Percentiles rank a stretch among this genome's conserved stretches.
phyloP scores from a whole-genome alignment of 2,888 invertebrate genomes.

The Neocrepidodera transversa region DNA sequence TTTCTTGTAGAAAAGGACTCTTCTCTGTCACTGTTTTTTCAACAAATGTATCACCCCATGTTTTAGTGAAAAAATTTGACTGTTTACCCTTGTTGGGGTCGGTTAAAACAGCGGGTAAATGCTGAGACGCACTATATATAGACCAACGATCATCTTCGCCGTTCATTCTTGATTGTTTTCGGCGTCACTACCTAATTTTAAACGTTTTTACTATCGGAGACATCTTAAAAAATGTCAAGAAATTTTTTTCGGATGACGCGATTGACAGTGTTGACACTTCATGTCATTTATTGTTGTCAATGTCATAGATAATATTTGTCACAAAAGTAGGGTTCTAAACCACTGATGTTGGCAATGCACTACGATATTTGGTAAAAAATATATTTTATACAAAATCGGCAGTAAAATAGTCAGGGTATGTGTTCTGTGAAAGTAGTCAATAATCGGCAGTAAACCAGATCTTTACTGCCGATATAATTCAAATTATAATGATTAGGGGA shows the following conservation, averaged over 20 bases:
- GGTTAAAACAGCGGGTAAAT: conserved; percentile 93
- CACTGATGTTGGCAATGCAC: too few species aligned
- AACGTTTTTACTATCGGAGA: conserved; percentile 36
- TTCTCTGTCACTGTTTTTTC: conserved; percentile 80
- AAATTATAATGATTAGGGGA: too few species aligned
- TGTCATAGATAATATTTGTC: conserved; percentile 32
- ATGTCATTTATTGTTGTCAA: conserved; percentile 25
- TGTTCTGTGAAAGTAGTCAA: too few species aligned
- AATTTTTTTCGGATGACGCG: conserved; percentile 38
- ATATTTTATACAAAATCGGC: background rate
- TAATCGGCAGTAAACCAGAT: too few species aligned
- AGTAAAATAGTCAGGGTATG: too few species aligned
- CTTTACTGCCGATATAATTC: too few species aligned
- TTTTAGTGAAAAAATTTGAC: conserved; percentile 92
- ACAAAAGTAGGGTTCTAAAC: background rate
- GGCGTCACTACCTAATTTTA: conserved; percentile 41
- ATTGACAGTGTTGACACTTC: conserved; percentile 29
- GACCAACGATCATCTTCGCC: conserved; percentile 72
- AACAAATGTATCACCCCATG: conserved; percentile 96
- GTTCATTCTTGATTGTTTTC: conserved; percentile 41
- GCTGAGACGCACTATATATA: conserved; percentile 91
- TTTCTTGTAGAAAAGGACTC: conserved; percentile 83
- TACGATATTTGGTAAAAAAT: too few species aligned
- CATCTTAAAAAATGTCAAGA: conserved; percentile 27
- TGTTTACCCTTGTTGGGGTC: conserved; percentile 93